These are phyloP conservation scores for Microcebus griseorufus DNA, from an alignment of 2,113 vertebrate genomes.

Conservation along the genomic window DNA sequence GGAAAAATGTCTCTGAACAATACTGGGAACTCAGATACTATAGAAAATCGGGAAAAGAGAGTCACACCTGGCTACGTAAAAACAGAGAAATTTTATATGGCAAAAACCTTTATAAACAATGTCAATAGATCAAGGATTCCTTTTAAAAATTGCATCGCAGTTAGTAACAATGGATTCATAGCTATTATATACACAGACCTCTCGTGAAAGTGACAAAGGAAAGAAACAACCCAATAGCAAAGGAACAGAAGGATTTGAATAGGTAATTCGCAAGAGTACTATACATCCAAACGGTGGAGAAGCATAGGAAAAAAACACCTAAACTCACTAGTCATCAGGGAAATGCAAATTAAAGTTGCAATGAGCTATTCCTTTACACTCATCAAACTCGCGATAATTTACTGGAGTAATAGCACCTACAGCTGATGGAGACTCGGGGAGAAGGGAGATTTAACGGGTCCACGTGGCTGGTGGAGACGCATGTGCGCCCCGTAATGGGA, in stretches of 20 bases:
- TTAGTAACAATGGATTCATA: neutral
- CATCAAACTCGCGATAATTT: fast-evolving
- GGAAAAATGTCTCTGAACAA: neutral
- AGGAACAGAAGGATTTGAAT: neutral
- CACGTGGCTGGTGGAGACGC: fast-evolving
- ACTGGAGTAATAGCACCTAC: fast-evolving
- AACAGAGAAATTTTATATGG: neutral
- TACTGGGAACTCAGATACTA: neutral
- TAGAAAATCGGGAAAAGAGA: neutral
- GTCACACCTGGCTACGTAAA: neutral
- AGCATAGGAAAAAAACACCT: neutral
- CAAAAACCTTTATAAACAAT: neutral
- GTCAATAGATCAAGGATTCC: neutral
- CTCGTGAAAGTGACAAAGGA: neutral
- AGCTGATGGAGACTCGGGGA: too few species aligned
- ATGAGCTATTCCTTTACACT: neutral
- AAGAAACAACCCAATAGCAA: neutral
- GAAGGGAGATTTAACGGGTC: fast-evolving
- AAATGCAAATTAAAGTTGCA: neutral
- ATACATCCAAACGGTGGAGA: neutral
- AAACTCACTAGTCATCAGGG: neutral
- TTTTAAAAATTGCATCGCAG: neutral
- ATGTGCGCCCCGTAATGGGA: fast-evolving
- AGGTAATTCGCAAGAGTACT: neutral
- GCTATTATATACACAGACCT: neutral